Percentiles rank a stretch among this genome's conserved stretches.
Evolutionary conservation across 2,797 vertebrate species (phyloP).

Genomic region (Enoplosus armatus): DNA sequence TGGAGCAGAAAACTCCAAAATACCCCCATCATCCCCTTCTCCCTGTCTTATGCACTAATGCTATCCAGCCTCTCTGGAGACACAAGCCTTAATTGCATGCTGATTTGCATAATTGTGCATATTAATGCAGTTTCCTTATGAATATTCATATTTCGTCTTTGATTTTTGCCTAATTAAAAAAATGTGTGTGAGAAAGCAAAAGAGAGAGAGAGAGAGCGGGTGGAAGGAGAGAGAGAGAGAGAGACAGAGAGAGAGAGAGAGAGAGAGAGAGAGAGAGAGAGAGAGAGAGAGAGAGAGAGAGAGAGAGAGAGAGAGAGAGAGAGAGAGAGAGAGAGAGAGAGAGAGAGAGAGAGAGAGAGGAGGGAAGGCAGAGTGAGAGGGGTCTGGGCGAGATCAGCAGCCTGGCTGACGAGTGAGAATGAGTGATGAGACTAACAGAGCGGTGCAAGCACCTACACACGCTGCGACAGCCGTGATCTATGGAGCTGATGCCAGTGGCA

Average conservation of each 20-base stretch:
- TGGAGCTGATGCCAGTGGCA: constrained; percentile 85
- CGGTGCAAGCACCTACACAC: constrained; percentile 88
- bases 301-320: constrained; percentile 78
- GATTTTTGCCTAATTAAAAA: constrained; percentile 96
- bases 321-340: constrained; percentile 67
- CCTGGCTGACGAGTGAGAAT: constrained; percentile 82
- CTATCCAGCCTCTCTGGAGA: constrained; percentile 89
- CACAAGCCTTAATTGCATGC: constrained; percentile 94
- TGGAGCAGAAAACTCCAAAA: constrained; percentile 88
- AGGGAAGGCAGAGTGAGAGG: constrained; percentile 58
- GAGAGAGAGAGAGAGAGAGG: constrained; percentile 26
- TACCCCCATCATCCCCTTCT: constrained; percentile 87
- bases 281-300: constrained; percentile 81
- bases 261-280: constrained; percentile 39
- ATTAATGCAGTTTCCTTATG: constrained; percentile 93
- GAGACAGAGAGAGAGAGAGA: constrained; percentile 26
- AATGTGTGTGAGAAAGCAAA: constrained; percentile 86
- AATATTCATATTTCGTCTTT: constrained; percentile 94
- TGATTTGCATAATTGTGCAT: constrained; percentile 99
- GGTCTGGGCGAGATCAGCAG: constrained; percentile 84
- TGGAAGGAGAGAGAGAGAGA: constrained; percentile 79
- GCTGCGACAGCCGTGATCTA: constrained; percentile 88
- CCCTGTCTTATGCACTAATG: constrained; percentile 89
- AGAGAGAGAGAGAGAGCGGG: constrained; percentile 73
- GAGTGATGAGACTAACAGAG: constrained; percentile 90